phyloP scores from a whole-genome alignment of 2,113 vertebrate genomes.

The Neodontobutis hainanensis region DNA sequence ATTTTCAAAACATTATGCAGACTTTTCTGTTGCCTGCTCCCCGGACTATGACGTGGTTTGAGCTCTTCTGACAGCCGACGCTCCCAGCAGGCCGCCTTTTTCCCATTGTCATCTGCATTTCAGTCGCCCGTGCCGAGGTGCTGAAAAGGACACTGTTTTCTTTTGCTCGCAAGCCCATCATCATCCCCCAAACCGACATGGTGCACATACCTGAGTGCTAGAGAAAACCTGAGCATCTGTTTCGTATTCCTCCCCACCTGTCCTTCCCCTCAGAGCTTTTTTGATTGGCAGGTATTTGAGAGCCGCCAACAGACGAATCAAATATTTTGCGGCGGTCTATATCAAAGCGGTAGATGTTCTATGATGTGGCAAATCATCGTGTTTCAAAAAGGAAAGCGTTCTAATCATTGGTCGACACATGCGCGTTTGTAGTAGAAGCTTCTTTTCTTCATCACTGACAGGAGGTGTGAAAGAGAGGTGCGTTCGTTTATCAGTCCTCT shows the following conservation, averaged over 20 bases:
- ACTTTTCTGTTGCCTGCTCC: slow-evolving; percentile 6
- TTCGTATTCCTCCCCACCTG: slow-evolving; percentile 39
- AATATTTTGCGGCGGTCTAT: slow-evolving; percentile 33
- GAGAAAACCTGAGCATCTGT: slow-evolving; percentile 32
- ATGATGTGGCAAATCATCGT: slow-evolving; percentile 50
- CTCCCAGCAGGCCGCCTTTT: slow-evolving; percentile 27
- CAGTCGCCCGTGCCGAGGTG: slow-evolving; percentile 25
- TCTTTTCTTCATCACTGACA: slow-evolving; percentile 46
- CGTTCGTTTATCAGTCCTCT: slow-evolving; percentile 47
- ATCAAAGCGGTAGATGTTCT: slow-evolving; percentile 51
- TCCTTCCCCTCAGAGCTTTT: slow-evolving; percentile 30
- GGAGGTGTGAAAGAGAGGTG: slow-evolving; percentile 48
- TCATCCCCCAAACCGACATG: slow-evolving; percentile 21
- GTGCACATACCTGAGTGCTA: slow-evolving; percentile 10
- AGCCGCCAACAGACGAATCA: slow-evolving; percentile 46
- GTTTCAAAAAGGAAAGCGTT: slow-evolving; percentile 44
- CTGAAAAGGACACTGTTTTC: slow-evolving; percentile 23
- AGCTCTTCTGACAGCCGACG: slow-evolving; percentile 21
- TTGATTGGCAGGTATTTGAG: slow-evolving; percentile 62
- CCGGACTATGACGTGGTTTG: slow-evolving; percentile 13
- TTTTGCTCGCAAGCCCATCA: slow-evolving; percentile 15
- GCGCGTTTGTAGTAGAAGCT: slow-evolving; percentile 15
- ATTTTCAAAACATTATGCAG: slow-evolving; percentile 21
- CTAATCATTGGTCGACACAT: slow-evolving; percentile 39
- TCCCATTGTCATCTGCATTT: slow-evolving; percentile 43